Evolutionary conservation across 1,140 invertebrate genomes (phyloP).

Genomic region (Heliothis subflexa): DNA sequence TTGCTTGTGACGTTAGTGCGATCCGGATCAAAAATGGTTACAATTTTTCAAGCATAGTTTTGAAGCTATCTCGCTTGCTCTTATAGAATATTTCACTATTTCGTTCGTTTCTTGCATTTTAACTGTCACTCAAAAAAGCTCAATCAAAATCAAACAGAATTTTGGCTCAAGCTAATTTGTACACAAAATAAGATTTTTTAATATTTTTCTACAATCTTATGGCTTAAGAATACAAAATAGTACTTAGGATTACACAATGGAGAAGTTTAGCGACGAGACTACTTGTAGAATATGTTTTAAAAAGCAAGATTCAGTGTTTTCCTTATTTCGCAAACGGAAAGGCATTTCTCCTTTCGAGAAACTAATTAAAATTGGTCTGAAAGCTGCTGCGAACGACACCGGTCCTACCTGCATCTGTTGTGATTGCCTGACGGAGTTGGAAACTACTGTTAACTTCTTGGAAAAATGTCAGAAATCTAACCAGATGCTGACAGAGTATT

Average conservation of each 20-base stretch:
- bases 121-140: no score
- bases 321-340: constrained; percentile 54
- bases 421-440: constrained; percentile 61
- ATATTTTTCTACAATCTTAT: no score
- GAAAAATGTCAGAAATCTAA: constrained; percentile 65
- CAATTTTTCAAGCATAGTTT: no score
- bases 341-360: constrained; percentile 56
- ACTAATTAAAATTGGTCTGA: constrained; percentile 54
- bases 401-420: constrained; percentile 59
- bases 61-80: no score
- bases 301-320: constrained; percentile 51
- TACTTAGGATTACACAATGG: constrained; percentile 24
- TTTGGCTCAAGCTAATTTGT: no score
- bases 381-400: constrained; percentile 51
- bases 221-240: no score
- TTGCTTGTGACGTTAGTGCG: no score
- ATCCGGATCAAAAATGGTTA: no score
- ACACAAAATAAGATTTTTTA: no score
- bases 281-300: constrained; percentile 64
- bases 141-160: no score
- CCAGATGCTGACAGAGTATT: constrained; percentile 44
- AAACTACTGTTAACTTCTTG: constrained; percentile 60
- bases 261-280: constrained; percentile 38
- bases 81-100: no score
- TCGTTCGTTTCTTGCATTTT: no score